Percentiles rank a stretch among this genome's conserved stretches.
phyloP scores from a whole-genome alignment of 2,888 invertebrate genomes.

The Nematopogon swammerdamellus region DNA sequence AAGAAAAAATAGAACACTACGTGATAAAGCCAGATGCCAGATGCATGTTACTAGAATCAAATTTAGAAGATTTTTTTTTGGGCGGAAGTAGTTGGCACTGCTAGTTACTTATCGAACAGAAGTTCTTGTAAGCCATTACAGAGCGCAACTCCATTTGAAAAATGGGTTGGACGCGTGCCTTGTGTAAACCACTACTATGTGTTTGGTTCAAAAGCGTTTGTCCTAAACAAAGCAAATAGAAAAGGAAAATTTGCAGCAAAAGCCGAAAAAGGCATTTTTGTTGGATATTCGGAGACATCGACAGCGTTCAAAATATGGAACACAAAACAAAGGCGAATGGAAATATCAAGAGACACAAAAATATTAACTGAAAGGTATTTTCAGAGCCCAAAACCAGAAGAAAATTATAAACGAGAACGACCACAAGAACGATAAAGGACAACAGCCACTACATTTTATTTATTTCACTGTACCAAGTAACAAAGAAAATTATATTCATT shows the following conservation, averaged over 20 bases:
- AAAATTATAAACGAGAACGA: no score
- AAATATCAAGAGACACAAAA: neutral
- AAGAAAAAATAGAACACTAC: no score
- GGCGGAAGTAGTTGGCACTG: neutral
- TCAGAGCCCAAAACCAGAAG: no score
- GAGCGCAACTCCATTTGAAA: neutral
- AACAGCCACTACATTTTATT: no score
- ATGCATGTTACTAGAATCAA: no score
- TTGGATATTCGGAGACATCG: constrained; percentile 14
- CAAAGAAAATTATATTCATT: no score
- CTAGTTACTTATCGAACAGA: neutral
- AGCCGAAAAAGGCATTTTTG: constrained; percentile 13
- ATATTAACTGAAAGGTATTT: neutral
- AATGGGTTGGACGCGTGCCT: constrained; percentile 1
- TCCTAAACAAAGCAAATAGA: constrained; percentile 6
- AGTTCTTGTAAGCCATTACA: neutral
- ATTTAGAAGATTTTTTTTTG: no score
- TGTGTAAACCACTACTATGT: neutral
- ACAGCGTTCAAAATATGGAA: constrained; percentile 15
- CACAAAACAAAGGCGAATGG: neutral
- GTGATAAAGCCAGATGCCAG: no score
- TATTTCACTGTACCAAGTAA: no score
- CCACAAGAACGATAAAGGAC: no score
- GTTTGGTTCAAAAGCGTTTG: constrained; percentile 4
- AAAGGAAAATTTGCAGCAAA: constrained; percentile 15